phyloP scores from a whole-genome alignment of 1,140 invertebrate species.

The Argopecten irradians region DNA sequence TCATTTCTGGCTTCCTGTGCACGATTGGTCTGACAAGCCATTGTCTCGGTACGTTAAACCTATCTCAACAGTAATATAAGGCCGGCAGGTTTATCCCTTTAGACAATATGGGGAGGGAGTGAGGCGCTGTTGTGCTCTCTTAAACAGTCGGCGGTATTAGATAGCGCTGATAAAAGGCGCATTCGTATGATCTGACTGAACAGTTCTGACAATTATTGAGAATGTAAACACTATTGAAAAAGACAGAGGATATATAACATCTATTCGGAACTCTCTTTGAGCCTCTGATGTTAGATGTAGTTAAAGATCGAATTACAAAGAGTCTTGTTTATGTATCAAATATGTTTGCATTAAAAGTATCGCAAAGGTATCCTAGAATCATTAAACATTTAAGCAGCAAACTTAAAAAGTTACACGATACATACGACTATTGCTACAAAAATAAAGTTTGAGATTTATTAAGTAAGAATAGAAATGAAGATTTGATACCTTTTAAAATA shows the following conservation, averaged over 20 bases:
- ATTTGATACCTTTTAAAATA: too few species aligned
- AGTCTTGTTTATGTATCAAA: neutral
- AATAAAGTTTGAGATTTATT: too few species aligned
- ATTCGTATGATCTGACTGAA: neutral
- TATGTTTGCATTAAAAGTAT: neutral
- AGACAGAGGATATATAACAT: constrained; percentile 3
- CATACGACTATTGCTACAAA: too few species aligned
- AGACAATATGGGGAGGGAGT: neutral
- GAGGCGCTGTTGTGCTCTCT: neutral
- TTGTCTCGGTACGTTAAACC: constrained; percentile 8
- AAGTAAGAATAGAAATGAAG: too few species aligned
- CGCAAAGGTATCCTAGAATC: neutral
- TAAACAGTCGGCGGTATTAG: neutral
- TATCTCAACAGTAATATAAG: neutral
- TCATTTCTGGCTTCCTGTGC: neutral
- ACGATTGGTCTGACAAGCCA: neutral
- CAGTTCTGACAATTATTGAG: constrained; percentile 16
- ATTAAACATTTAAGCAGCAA: neutral
- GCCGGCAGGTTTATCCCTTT: neutral
- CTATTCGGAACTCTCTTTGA: neutral
- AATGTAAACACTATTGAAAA: neutral
- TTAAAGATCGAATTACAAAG: neutral
- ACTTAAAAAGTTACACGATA: neutral
- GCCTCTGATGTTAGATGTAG: neutral
- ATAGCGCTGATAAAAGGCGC: neutral